Base-by-base conservation (phyloP, 2,797 vertebrate genomes). In the Cephalopachus bancanus region DNA sequence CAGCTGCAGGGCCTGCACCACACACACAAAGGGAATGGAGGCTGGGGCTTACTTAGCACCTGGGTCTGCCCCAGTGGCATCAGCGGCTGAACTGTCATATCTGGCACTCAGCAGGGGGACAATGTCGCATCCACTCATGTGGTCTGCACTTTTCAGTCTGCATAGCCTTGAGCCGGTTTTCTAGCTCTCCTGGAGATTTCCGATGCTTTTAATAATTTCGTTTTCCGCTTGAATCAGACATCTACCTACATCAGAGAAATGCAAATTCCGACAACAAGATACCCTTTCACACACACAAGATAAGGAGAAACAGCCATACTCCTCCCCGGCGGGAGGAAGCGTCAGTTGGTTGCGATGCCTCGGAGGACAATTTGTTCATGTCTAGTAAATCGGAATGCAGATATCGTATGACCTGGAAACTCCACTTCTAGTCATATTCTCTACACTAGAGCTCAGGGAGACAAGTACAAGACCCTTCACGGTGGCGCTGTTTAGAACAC, bases 221-320 rank as follows among this genome's bases (percentile, higher is more conserved):
- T 74, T 30, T 83, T 83, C 95, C 57, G 85, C 76, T 83, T 49
- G 60, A 44, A 83, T 94, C 67, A 30, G 83, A 95, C 80, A 85
- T n/a, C 55, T 64, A 71, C 83, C 81, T 55, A 72, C 79, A 55
- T 85, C 95, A 89, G 84, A 81, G 62, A 90, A 90, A 95, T 26
- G 85, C 85, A 83, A 83, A 85, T 81, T 65, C 20, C 16, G 49
- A 67, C 65, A 87, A 51, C n/a, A 10, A 84, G 65, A 37, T 59
- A 49, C 11, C 65, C 74, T 84, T 60, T 64, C 37, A 22, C 2
- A 16, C 24, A 5, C 33, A 22, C 10, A 3, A 89, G 85, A 90
- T 22, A 83, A 75, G 28, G 74, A 72, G 86, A 65, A 57, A 67
- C 28, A 49, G 69, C 74, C 74, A 55, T 17, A 11, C 37, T 19